These are phyloP conservation scores for Erythrocercus mccallii DNA, from an alignment of 2,113 vertebrate species.

Conservation along the genomic window DNA sequence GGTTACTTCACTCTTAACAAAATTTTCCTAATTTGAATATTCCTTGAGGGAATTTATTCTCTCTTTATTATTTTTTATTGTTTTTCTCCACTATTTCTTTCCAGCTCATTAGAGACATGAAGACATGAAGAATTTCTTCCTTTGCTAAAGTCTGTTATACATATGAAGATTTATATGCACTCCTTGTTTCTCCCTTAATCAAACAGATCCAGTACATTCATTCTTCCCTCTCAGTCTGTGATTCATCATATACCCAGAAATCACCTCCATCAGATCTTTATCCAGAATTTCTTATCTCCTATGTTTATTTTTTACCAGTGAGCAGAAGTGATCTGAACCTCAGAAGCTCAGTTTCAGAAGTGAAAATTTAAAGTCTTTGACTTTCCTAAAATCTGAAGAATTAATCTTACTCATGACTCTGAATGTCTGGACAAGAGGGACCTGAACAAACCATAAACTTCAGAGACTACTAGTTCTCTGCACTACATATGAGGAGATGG, in stretches of 20 bases:
- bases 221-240: background rate
- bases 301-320: background rate
- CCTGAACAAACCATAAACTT: background rate
- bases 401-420: background rate
- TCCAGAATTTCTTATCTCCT: background rate
- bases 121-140: background rate
- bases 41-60: background rate
- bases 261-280: background rate
- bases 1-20: background rate
- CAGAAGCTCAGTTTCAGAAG: background rate
- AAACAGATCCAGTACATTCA: background rate
- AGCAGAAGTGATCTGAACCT: background rate
- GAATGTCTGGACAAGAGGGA: background rate
- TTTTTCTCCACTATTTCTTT: background rate
- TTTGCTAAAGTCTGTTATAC: background rate
- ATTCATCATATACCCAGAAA: background rate
- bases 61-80: background rate
- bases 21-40: background rate
- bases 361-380: background rate
- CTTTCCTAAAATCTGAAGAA: background rate
- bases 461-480: background rate
- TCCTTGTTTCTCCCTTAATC: background rate
- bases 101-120: background rate
- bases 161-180: background rate
- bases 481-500: background rate